Percentiles rank a stretch among this genome's conserved stretches.
These are phyloP conservation scores for Phylloscopus trochiloides DNA, from an alignment of 2,113 vertebrate genomes.

Conservation along the genomic window DNA sequence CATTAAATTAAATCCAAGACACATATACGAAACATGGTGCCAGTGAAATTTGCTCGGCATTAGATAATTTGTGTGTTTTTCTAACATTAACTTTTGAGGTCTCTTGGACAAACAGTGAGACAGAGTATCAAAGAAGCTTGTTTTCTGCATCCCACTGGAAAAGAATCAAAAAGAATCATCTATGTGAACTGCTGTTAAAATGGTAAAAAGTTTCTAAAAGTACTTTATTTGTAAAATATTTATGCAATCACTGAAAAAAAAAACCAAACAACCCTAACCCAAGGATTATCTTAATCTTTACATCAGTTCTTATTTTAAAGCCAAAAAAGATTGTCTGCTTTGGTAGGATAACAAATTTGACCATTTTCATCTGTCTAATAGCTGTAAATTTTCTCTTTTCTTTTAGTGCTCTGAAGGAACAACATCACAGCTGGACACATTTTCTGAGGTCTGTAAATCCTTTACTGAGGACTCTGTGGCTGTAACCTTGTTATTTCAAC, in stretches of 20 bases:
- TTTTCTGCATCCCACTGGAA: not conserved
- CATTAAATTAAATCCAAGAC: not conserved
- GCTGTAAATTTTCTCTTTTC: not conserved
- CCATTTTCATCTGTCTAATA: not conserved
- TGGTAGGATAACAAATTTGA: not conserved
- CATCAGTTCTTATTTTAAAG: not conserved
- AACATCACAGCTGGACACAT: not conserved
- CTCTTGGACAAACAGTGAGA: not conserved
- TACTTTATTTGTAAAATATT: slow-evolving; percentile 30
- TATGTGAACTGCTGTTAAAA: not conserved
- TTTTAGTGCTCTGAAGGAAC: not conserved
- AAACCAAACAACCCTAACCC: not conserved
- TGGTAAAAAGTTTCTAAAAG: not conserved
- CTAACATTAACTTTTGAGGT: not conserved
- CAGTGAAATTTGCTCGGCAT: not conserved
- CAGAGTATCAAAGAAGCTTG: not conserved
- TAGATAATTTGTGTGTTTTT: slow-evolving; percentile 9
- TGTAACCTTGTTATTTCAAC: not conserved
- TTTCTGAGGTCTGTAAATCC: not conserved
- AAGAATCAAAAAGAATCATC: slow-evolving; percentile 18
- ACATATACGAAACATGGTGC: not conserved
- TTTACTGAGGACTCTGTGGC: not conserved
- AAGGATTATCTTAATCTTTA: not conserved
- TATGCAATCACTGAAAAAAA: not conserved
- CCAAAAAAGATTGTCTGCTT: not conserved